phyloP scores from a whole-genome alignment of 2,888 invertebrate genomes.

The Hemistola chrysoprasaria region DNA sequence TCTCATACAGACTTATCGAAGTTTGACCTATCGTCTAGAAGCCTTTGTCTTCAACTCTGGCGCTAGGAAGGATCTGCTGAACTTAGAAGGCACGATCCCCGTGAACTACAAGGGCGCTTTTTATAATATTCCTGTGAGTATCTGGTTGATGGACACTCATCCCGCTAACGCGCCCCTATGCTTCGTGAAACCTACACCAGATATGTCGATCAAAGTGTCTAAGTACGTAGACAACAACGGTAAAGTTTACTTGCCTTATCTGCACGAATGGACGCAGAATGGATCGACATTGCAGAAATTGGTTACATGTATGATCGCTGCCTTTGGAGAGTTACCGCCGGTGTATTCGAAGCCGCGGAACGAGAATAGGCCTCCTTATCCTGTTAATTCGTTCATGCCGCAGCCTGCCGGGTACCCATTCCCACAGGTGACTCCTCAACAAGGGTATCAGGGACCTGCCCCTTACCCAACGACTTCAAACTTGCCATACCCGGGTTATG shows the following conservation, averaged over 20 bases:
- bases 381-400: slow-evolving; percentile 71
- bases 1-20: slow-evolving; percentile 69
- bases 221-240: slow-evolving; percentile 97
- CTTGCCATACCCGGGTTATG: slow-evolving; percentile 78
- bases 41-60: slow-evolving; percentile 94
- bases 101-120: slow-evolving; percentile 92
- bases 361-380: slow-evolving; percentile 83
- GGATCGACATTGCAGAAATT: slow-evolving; percentile 93
- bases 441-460: slow-evolving; percentile 61
- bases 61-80: slow-evolving; percentile 88
- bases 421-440: slow-evolving; percentile 48
- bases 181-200: slow-evolving; percentile 95
- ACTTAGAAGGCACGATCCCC: slow-evolving; percentile 95
- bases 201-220: slow-evolving; percentile 97
- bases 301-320: slow-evolving; percentile 94
- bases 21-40: slow-evolving; percentile 70
- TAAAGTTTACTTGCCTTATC: slow-evolving; percentile 97
- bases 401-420: slow-evolving; percentile 72
- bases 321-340: slow-evolving; percentile 97
- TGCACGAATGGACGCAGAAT: slow-evolving; percentile 95
- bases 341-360: slow-evolving; percentile 90
- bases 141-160: slow-evolving; percentile 98
- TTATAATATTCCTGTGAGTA: slow-evolving; percentile 98
- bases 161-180: slow-evolving; percentile 98
- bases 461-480: slow-evolving; percentile 70